Conservation (phyloP, 1,140 invertebrate species). For the Achroia grisella region DNA sequence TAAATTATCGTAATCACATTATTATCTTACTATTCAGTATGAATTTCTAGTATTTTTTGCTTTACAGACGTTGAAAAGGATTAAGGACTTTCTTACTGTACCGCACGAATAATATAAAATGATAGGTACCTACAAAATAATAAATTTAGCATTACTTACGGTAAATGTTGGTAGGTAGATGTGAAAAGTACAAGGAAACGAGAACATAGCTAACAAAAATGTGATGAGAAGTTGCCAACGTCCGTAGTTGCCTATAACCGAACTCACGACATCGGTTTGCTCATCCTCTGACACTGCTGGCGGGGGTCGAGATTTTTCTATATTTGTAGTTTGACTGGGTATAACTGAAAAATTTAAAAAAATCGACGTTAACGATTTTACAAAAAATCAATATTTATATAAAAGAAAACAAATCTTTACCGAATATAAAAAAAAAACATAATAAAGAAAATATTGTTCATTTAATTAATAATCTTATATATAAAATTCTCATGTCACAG, state of each 20-base stretch:
- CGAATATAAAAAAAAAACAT: background rate
- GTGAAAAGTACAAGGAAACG: conserved; percentile 84
- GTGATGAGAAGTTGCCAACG: conserved; percentile 83
- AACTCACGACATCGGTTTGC: conserved; percentile 78
- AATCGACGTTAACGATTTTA: too few relatives aligned
- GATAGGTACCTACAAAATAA: too few relatives aligned
- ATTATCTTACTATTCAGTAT: too few relatives aligned
- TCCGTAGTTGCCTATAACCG: conserved; percentile 82
- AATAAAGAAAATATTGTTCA: too few relatives aligned
- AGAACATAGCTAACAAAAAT: conserved; percentile 81
- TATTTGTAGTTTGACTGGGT: conserved; percentile 39
- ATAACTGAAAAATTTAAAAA: conserved; percentile 50
- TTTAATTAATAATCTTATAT: too few relatives aligned
- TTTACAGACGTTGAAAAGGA: too few relatives aligned
- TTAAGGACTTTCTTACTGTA: too few relatives aligned
- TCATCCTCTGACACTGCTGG: conserved; percentile 49
- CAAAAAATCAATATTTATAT: background rate
- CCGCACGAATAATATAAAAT: too few relatives aligned
- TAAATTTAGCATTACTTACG: too few relatives aligned
- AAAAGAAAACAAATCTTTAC: background rate
- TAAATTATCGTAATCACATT: too few relatives aligned
- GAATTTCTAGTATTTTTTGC: too few relatives aligned
- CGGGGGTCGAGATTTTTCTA: conserved; percentile 31
- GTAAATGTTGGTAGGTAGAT: conserved; percentile 81
- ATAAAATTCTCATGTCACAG: too few relatives aligned